Base-by-base conservation (phyloP, 2,797 vertebrate genomes). In the Triplophysa bombifrons region DNA sequence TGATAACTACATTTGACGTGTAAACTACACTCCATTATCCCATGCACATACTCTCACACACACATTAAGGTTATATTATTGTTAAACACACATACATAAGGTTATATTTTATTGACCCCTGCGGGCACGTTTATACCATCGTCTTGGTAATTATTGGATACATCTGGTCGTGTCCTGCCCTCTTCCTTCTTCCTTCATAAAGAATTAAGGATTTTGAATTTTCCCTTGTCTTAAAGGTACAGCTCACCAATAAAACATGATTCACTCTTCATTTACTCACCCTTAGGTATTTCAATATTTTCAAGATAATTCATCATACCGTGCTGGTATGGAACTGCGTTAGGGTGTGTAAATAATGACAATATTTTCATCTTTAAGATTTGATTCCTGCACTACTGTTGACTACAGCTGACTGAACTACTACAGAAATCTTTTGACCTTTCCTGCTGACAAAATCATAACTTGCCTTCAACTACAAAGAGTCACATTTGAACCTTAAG, bases 1-100 rank as follows among this genome's bases (percentile, higher is more conserved):
- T 77, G 68, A 76, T 82, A 82, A 51, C 74, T 72, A 46, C 66
- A 78, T 25, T 27, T 9, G 27, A 64, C 63, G 66, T 82, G 71
- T 78, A 82, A 79, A 72, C 60, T 55, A 58, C 58, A 51, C 61
- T 73, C 70, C 61, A 80, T 80, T 75, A 78, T 60, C 66, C 61
- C 61, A 61, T 51, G 61, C 77, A 58, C 50, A 48, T 41, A 38
- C 70, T 53, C 56, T 50, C 71, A 66, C 50, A 70, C 81, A 65
- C 65, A 78, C 60, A 76, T 63, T 71, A 70, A 70, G 67, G 65
- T 70, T 75, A 51, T 64, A 64, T 38, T 76, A 22, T 75, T 69
- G 72, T 75, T 75, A 69, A 56, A 69, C 72, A 75, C 58, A 63
- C 66, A 75, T 63, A 20, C 27, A 41, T 68, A 14, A 12, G 72